These are phyloP conservation scores for Progne subis DNA, from an alignment of 2,113 vertebrate genomes.

Conservation along the genomic window DNA sequence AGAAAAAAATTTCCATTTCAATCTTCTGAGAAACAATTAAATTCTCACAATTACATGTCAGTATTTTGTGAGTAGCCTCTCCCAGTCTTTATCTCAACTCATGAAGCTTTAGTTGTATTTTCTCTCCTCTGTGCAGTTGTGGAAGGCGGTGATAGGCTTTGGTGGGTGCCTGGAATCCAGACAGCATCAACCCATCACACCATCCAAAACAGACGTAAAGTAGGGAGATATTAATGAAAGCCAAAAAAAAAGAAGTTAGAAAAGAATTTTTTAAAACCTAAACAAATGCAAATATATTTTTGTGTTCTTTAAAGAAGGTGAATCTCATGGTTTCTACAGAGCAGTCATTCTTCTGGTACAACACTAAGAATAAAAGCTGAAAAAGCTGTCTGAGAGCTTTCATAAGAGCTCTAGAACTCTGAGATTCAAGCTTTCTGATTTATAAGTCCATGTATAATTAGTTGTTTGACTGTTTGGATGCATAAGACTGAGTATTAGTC, in stretches of 20 bases:
- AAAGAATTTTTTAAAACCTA: fast-evolving
- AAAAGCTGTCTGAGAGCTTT: neutral
- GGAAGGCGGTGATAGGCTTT: neutral
- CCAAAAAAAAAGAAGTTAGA: neutral
- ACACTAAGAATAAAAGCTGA: neutral
- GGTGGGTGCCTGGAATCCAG: neutral
- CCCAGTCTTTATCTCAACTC: neutral
- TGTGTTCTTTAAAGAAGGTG: neutral
- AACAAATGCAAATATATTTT: neutral
- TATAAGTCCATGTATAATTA: neutral
- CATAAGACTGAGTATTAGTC: neutral
- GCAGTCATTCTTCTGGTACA: neutral
- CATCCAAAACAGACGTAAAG: neutral
- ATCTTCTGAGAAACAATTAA: neutral
- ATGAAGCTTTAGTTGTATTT: neutral
- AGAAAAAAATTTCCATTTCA: neutral
- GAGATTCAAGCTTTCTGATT: neutral
- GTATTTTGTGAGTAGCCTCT: neutral
- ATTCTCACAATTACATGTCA: neutral
- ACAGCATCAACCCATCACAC: neutral
- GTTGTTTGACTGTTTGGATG: neutral
- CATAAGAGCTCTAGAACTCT: neutral
- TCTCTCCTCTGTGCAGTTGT: neutral
- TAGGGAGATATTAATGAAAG: neutral
- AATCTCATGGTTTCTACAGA: neutral